Percentiles rank a stretch among this genome's conserved stretches.
These are phyloP conservation scores for Cryptoprocta ferox DNA, from an alignment of 2,797 vertebrate genomes.

Conservation along the genomic window DNA sequence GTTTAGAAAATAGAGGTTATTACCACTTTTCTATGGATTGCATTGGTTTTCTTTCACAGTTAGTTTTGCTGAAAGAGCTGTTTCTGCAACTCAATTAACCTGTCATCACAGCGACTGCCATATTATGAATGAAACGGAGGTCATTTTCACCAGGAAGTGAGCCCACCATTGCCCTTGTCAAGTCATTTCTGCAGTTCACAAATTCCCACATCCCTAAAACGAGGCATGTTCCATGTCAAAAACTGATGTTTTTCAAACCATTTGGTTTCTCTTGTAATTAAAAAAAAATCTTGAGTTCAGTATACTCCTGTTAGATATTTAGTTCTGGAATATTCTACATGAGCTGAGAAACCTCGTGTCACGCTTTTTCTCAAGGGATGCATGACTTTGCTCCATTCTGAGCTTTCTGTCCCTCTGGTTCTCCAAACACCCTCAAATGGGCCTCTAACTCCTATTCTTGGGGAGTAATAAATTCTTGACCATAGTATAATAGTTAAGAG, in stretches of 20 bases:
- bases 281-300: neutral
- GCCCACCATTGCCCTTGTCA: neutral
- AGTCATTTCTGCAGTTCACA: neutral
- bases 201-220: neutral
- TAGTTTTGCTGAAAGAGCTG: neutral
- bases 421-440: neutral
- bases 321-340: neutral
- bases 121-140: neutral
- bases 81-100: neutral
- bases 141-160: neutral
- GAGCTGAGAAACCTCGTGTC: neutral
- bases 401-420: neutral
- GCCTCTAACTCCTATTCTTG: neutral
- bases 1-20: neutral
- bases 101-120: accelerated
- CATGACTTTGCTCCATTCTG: neutral
- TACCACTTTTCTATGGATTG: accelerated
- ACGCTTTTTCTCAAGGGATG: neutral
- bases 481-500: neutral
- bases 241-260: neutral
- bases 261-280: neutral
- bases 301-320: neutral
- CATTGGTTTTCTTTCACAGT: neutral
- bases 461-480: neutral
- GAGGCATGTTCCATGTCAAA: neutral